Evolutionary conservation across 2,888 invertebrate species (phyloP), one percentile per base, ranked within the genome.

Genomic region (Polymixis flavicincta): DNA sequence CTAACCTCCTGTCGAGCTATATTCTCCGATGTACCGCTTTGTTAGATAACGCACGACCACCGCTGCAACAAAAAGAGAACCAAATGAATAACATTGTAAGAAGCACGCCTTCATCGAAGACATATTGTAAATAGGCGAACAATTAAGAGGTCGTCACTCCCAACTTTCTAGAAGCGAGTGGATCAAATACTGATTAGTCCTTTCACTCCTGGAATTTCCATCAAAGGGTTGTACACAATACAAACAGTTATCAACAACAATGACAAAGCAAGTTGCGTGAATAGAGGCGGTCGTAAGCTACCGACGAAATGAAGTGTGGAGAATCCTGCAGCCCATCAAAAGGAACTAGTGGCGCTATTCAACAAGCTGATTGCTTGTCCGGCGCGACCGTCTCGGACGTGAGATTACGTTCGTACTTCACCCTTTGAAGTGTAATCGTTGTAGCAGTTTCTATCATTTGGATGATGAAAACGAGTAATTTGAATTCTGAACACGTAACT

Each of bases 1-100:
- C 98, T 97, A 93, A 98, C 98, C 98, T 94, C 97, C 98, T 88
- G 98, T 98, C 80, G 98, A 98, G 95, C 98, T 98, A 96, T 98
- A 98, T 97, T 98, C 98, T 87, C 98, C 98, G 91, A 98, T 98
- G 93, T 98, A 98, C 89, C 98, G 97, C 95, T 98, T 98, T 83
- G 98, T 98, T 90, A 98, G 96, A 95, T 98, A 98, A 90, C 98
- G 97, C 91, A 98, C 98, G 85, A 98, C 98, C 90, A 98, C 98
- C 91, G 98, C 98, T 98, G 97, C 87, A 98, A 98, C 95, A 96
- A 95, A 93, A 93, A 92, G 92, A 90, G 79, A 79, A 89, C 74
- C 87, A 89, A 77, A 87, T 87, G 82, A 86, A 85, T 82, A 86
- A 84, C 86, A 87, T 86, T 78, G 74, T 86, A 80, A 83, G 78